Evolutionary conservation across 2,113 vertebrate genomes (phyloP), one percentile per base, ranked within the genome.

Genomic region (Eulemur rufifrons): DNA sequence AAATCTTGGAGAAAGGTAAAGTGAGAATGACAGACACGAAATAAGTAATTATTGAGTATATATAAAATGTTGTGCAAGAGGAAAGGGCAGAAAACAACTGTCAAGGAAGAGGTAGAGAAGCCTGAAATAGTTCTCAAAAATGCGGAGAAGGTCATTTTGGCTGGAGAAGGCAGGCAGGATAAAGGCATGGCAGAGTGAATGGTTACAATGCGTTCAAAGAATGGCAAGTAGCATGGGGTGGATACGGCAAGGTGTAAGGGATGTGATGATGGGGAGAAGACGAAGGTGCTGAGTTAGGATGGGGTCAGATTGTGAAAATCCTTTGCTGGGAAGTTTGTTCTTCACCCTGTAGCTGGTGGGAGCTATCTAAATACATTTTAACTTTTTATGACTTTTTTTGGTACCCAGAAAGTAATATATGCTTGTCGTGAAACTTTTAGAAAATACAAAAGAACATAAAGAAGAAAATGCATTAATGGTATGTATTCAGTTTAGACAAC

Each of bases 381-480:
- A 86, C 14, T 86, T 86, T 71, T 39, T 73, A n/a, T 85, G 39
- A 63, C 45, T 83, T 91, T 95, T 90, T 95, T 90, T 66, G 92
- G 78, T 9, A 69, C 2, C 78, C 68, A 80, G 73, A 81, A 95
- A 92, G 52, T 83, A 84, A 88, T 47, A 82, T 8, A 52, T 34
- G 11, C 69, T 85, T 37, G 42, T 32, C 68, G 1, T 69, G 91
- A 91, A 95, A 90, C 17, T 91, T 95, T 64, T 14, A 89, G 63
- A 71, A 94, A 89, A 84, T n/a, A 52, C 37, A 69, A 83, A 95
- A 85, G 18, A 94, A 88, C 32, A 69, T 78, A 92, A 86, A 80
- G n/a, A 47, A 9, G 42, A 90, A 89, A 61, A 76, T 50, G 54
- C 42, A 74, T 45, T 50, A 91, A 81, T 64, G 95, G 14, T 92